phyloP scores from a whole-genome alignment of 2,113 vertebrate genomes.

The Genyomyrus donnyi region DNA sequence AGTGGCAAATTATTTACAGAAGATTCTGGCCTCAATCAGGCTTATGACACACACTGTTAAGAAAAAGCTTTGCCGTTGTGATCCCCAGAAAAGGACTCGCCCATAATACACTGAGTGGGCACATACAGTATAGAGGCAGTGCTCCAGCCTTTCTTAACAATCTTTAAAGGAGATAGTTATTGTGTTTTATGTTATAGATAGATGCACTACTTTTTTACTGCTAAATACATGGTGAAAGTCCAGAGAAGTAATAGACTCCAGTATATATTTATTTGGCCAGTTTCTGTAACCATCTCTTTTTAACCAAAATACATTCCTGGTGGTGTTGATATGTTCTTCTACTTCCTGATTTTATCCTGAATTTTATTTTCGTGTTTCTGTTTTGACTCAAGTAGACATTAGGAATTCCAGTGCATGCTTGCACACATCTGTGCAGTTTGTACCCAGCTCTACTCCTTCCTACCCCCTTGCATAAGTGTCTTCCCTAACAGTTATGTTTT shows the following conservation, averaged over 20 bases:
- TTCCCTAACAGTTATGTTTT: background rate
- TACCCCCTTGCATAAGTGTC: background rate
- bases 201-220: background rate
- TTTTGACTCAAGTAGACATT: background rate
- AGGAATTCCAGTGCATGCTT: slow-evolving; percentile 1
- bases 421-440: background rate
- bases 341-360: background rate
- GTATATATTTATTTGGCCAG: background rate
- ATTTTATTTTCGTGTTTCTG: background rate
- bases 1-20: background rate
- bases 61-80: background rate
- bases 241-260: background rate
- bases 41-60: background rate
- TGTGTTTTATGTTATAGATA: background rate
- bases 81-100: background rate
- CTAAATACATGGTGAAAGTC: too few relatives aligned
- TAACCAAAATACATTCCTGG: background rate
- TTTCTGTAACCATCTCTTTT: background rate
- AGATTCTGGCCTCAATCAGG: background rate
- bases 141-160: background rate
- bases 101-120: background rate
- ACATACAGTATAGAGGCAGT: background rate
- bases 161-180: background rate
- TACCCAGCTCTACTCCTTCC: background rate
- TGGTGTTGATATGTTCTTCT: background rate